Base-by-base conservation (phyloP, 2,888 invertebrate genomes). In the Caenorhabditis sp. region DNA sequence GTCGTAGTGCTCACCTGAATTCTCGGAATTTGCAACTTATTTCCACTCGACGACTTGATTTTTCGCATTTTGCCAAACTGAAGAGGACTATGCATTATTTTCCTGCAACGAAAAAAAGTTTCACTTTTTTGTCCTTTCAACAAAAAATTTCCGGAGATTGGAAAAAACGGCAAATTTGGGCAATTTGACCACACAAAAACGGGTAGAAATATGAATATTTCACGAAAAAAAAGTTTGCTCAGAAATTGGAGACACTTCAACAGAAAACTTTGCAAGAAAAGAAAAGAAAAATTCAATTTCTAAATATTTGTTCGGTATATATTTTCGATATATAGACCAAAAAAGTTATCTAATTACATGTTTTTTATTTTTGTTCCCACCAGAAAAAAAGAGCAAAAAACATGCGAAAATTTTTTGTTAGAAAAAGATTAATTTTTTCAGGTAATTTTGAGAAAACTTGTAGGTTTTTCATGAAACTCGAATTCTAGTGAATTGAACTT, bases 31-130 rank as follows among this genome's bases (percentile, higher is more conserved):
- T 73, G 67, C 31, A 77, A 60, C n/a, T 70, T 73, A 21, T 72
- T 77, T 1, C 77, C 77, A 58, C 62, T 61, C 27, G 70, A 70
- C 26, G 73, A 73, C 21, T 73, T 77, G 70, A 77, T 73, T 37
- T 77, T 77, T 26, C 77, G 57, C 77, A 77, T 77, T 57, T 43
- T 62, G 6, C 63, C 59, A 36, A 67, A 59, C 37, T 55, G 55
- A 55, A 24, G 4, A 23, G 21, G 24, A 55, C 17, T n/a, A 26
- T 26, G 55, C 26, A 26, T 21, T 23, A 8, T 26, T 55, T 5
- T 55, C 21, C 23, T 23, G 53, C 21, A 53, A 53, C n/a, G n/a
- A n/a, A n/a, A n/a, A n/a, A n/a, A n/a, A n/a, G n/a, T n/a, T n/a
- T n/a, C n/a, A n/a, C 10, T 19, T 53, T 53, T 53, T 53, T 53